These are phyloP conservation scores for Lithobates sylvaticus DNA, from an alignment of 2,797 vertebrate species.

Conservation along the genomic window DNA sequence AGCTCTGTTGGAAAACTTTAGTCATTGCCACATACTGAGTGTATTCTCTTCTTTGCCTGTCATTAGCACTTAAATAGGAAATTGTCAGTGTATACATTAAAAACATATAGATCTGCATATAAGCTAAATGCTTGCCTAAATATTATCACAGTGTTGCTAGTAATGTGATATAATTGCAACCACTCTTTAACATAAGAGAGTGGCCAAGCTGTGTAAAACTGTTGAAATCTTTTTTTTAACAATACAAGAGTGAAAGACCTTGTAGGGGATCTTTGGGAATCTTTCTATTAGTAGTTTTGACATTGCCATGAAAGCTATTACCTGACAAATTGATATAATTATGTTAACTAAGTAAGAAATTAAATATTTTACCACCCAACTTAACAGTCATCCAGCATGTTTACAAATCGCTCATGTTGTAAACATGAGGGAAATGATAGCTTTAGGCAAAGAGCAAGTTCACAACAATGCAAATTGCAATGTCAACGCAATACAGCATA, in stretches of 20 bases:
- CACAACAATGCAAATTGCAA: conserved; percentile 29
- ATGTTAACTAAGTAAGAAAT: neutral
- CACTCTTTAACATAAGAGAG: neutral
- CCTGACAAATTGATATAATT: neutral
- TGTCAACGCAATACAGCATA: conserved; percentile 19
- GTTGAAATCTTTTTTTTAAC: neutral
- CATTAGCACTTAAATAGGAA: neutral
- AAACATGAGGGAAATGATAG: neutral
- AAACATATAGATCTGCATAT: neutral
- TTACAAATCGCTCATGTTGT: neutral
- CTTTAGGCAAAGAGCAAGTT: conserved; percentile 41
- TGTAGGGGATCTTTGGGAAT: neutral
- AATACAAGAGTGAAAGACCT: neutral
- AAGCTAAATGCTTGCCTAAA: neutral
- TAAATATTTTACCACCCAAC: neutral
- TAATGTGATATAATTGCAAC: neutral
- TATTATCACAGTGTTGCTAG: neutral
- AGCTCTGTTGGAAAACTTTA: conserved; percentile 46
- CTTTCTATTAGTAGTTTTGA: neutral
- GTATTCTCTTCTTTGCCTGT: conserved; percentile 16
- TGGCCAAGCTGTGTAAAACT: no score
- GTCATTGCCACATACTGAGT: conserved; percentile 41
- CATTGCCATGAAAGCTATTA: no score
- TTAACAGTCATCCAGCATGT: no score
- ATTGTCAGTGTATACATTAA: neutral